Evolutionary conservation across 2,797 vertebrate species (phyloP).

Genomic region (Nothura maculosa): DNA sequence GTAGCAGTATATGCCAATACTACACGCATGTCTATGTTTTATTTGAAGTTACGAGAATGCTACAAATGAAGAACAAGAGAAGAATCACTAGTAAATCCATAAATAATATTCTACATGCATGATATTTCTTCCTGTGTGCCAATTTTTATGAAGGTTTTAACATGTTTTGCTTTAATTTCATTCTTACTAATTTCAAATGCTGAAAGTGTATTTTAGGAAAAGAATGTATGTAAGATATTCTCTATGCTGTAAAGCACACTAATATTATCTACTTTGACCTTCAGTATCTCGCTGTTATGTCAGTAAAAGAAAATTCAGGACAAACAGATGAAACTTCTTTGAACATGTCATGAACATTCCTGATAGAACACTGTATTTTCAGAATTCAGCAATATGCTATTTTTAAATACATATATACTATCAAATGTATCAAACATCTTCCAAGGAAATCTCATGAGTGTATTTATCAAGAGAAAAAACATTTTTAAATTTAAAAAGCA

Average conservation of each 20-base stretch:
- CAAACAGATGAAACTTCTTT: neutral
- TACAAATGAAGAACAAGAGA: neutral
- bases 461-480: slow-evolving; percentile 42
- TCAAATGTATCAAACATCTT: slow-evolving; percentile 26
- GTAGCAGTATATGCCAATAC: neutral
- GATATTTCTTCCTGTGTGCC: slow-evolving; percentile 11
- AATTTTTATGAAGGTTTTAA: slow-evolving; percentile 3
- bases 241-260: slow-evolving; percentile 39
- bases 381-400: slow-evolving; percentile 44
- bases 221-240: slow-evolving; percentile 39
- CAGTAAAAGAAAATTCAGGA: slow-evolving; percentile 24
- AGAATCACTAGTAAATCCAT: neutral
- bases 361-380: slow-evolving; percentile 24
- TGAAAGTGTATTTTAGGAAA: slow-evolving; percentile 39
- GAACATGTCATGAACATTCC: neutral
- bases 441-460: neutral
- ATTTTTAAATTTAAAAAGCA: slow-evolving; percentile 47
- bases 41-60: neutral
- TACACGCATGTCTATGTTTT: slow-evolving; percentile 16
- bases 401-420: slow-evolving; percentile 25
- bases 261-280: slow-evolving; percentile 24
- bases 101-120: neutral
- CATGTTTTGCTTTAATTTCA: neutral
- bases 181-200: neutral
- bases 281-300: neutral